These are phyloP conservation scores for Plemyria rubiginata DNA, from an alignment of 2,888 invertebrate genomes.

Conservation along the genomic window DNA sequence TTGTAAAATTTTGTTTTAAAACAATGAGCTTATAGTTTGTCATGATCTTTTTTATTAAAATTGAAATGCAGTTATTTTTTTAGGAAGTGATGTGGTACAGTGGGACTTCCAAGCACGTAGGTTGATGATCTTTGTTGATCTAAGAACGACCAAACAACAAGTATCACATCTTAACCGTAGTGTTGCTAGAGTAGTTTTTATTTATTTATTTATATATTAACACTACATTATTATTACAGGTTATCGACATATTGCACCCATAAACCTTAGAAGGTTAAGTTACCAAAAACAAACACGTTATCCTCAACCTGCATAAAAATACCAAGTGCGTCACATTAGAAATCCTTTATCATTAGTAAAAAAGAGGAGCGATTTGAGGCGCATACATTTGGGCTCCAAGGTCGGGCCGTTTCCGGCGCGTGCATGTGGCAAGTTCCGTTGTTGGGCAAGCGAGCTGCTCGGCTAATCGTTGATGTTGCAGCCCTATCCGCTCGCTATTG, in stretches of 20 bases:
- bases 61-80: too few relatives aligned
- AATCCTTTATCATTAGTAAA: slow-evolving; percentile 51
- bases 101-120: too few relatives aligned
- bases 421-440: slow-evolving; percentile 75
- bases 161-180: too few relatives aligned
- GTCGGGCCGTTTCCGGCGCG: slow-evolving; percentile 70
- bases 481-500: slow-evolving; percentile 56
- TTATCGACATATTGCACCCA: too few relatives aligned
- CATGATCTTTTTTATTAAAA: not conserved
- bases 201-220: too few relatives aligned
- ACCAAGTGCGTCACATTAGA: slow-evolving; percentile 45
- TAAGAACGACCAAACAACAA: not conserved
- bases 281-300: slow-evolving; percentile 10
- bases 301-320: slow-evolving; percentile 19
- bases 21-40: not conserved
- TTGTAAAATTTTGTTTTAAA: too few relatives aligned
- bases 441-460: slow-evolving; percentile 69
- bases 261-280: too few relatives aligned
- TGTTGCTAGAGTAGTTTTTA: too few relatives aligned
- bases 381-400: slow-evolving; percentile 68
- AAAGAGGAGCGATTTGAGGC: slow-evolving; percentile 50
- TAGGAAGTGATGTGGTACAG: too few relatives aligned
- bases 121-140: not conserved
- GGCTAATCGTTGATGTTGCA: slow-evolving; percentile 67
- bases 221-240: too few relatives aligned